Evolutionary conservation across 2,113 vertebrate species (phyloP), one percentile per base, ranked within the genome.

Genomic region (Monopterus albus): DNA sequence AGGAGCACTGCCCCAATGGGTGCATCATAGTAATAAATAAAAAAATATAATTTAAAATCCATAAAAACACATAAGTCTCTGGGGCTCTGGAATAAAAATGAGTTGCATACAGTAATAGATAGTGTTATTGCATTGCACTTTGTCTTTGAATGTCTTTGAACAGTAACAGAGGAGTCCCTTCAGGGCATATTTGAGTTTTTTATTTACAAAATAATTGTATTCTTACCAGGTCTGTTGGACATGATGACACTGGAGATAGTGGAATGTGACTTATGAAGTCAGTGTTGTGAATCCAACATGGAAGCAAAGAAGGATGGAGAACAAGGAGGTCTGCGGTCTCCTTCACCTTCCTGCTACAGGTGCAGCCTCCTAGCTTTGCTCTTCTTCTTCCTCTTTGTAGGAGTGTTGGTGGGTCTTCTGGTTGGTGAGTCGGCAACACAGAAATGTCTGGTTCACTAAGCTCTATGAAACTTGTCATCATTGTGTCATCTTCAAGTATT

Each of bases 251-350:
- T 61, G 60, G 20, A 57, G 50, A 31, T 51, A 64, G 23, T 49
- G 42, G 67, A 43, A 75, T 50, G 80, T 8, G 51, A 72, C 11
- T n/a, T 73, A 60, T 87, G 75, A 87, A 42, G 69, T 60, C 56
- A 58, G 52, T 64, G 76, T 47, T 52, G 72, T 56, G 51, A 82
- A 50, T 75, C 72, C 55, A 87, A 72, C 75, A 92, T 92, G 91
- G 90, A 92, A 56, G 43, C 56, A 57, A 90, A 89, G 81, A 91
- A 86, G 66, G 88, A 91, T 78, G 85, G 57, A 72, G 89, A 82
- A 85, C 73, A 25, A 70, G 87, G 71, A 74, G 78, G 74, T 2
- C 20, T 52, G 0, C 86, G 84, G 81, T 75, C 84, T 2, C 39
- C 84, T 20, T 26, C 78, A 29, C 7, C 74, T 7, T 1, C 47